A percentile compares a stretch with the other conserved stretches of the same genome.
These are phyloP conservation scores for Prenolepis imparis DNA, from an alignment of 2,888 invertebrate species.

Conservation along the genomic window DNA sequence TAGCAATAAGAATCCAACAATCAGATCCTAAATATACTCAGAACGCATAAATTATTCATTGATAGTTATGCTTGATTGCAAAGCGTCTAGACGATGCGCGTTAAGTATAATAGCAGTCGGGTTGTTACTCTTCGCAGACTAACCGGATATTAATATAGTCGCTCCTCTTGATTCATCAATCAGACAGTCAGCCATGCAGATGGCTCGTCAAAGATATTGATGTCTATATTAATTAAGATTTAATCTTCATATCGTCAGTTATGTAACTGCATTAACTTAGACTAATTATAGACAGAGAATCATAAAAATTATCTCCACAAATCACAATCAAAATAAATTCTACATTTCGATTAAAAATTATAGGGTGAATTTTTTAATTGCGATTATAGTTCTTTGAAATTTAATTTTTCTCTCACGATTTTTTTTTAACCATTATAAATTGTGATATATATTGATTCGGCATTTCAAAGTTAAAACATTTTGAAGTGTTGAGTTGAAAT, in stretches of 20 bases:
- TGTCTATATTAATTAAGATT: constrained; percentile 35
- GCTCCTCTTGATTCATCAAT: constrained; percentile 48
- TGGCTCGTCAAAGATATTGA: constrained; percentile 20
- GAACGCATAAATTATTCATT: constrained; percentile 77
- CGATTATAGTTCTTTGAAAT: neutral
- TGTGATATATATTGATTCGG: neutral
- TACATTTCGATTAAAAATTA: neutral
- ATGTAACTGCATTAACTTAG: neutral
- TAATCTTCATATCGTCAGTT: constrained; percentile 17
- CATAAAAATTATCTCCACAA: neutral
- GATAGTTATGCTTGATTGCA: constrained; percentile 68
- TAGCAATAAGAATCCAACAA: constrained; percentile 34
- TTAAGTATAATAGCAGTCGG: constrained; percentile 66
- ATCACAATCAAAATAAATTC: neutral
- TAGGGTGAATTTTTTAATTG: neutral
- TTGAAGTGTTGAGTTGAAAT: neutral
- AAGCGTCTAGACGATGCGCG: constrained; percentile 75
- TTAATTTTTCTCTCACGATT: neutral
- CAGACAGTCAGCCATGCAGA: constrained; percentile 19
- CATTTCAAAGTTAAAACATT: neutral
- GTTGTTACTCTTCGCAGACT: constrained; percentile 37
- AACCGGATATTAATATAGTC: constrained; percentile 67
- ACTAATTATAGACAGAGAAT: neutral
- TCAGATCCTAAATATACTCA: constrained; percentile 37
- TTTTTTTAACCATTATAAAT: neutral